phyloP scores from a whole-genome alignment of 2,888 invertebrate species.

The Actias luna region DNA sequence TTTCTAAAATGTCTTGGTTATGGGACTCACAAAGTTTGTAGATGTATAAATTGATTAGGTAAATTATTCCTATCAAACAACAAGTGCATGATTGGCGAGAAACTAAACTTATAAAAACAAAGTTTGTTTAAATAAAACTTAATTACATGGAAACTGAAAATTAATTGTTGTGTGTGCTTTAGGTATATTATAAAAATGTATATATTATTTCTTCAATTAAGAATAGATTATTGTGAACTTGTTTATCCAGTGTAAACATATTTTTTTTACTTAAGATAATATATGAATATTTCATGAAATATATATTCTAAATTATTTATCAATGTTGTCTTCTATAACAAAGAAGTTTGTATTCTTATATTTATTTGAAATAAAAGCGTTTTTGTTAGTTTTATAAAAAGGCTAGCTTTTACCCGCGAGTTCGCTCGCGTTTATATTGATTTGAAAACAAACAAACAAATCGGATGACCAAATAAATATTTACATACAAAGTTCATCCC shows the following conservation, averaged over 20 bases:
- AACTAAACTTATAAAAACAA: conserved; percentile 26
- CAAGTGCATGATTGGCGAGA: conserved; percentile 35
- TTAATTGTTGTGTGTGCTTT: too few relatives aligned
- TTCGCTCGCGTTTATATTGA: too few relatives aligned
- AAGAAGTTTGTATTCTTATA: not conserved
- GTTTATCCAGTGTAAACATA: too few relatives aligned
- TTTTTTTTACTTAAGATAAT: not conserved
- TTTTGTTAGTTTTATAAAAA: too few relatives aligned
- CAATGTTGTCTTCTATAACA: not conserved
- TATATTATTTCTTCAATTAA: too few relatives aligned
- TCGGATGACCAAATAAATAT: too few relatives aligned
- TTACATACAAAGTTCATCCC: too few relatives aligned
- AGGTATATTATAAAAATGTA: too few relatives aligned
- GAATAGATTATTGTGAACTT: too few relatives aligned
- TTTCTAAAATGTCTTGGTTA: conserved; percentile 10
- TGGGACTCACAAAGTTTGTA: conserved; percentile 26
- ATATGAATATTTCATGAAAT: not conserved
- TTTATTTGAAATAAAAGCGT: not conserved
- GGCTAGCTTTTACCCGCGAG: too few relatives aligned
- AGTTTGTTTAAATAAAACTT: conserved; percentile 19
- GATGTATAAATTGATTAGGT: conserved; percentile 46
- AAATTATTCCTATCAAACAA: conserved; percentile 42
- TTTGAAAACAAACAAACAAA: too few relatives aligned
- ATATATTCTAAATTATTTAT: not conserved
- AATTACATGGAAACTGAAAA: too few relatives aligned